phyloP scores from a whole-genome alignment of 2,113 vertebrate genomes.

The Dolichallabes microphthalmus region DNA sequence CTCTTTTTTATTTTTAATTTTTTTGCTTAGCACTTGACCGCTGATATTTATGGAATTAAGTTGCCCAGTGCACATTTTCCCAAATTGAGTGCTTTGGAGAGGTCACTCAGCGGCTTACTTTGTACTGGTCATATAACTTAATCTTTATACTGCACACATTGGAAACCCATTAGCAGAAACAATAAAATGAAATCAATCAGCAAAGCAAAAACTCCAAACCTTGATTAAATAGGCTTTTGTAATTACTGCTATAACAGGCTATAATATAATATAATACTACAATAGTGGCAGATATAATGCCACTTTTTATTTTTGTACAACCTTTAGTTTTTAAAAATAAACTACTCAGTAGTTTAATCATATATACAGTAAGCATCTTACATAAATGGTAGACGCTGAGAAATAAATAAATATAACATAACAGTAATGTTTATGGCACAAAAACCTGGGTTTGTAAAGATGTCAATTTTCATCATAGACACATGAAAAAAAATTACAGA shows the following conservation, averaged over 20 bases:
- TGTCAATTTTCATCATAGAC: background rate
- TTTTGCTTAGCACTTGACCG: background rate
- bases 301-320: background rate
- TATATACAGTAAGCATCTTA: background rate
- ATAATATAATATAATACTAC: background rate
- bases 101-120: background rate
- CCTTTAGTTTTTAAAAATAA: background rate
- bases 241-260: background rate
- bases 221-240: background rate
- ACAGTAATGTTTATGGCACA: too few relatives aligned
- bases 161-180: background rate
- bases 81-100: background rate
- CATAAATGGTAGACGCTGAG: background rate
- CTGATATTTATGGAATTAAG: background rate
- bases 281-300: background rate
- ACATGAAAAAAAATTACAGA: too few relatives aligned
- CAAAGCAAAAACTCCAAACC: background rate
- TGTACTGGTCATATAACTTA: background rate
- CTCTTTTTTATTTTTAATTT: background rate
- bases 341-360: background rate
- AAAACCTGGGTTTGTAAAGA: background rate
- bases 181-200: background rate
- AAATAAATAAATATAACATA: background rate
- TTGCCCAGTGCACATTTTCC: background rate
- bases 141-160: background rate